Evolutionary conservation across 2,797 vertebrate species (phyloP).

Genomic region (Spatula clypeata): DNA sequence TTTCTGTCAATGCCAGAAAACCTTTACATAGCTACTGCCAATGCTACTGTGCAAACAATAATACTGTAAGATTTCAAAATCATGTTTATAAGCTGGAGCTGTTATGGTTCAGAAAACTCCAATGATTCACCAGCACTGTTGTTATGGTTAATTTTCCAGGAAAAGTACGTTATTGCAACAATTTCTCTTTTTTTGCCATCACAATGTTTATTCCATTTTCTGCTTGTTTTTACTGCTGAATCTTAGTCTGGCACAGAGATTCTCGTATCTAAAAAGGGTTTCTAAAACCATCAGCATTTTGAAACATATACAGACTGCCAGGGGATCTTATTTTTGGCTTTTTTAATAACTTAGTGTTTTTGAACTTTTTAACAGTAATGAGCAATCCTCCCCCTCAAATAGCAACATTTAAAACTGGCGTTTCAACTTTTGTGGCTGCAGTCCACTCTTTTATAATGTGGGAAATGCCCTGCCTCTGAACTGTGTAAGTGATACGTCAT

Average conservation of each 20-base stretch:
- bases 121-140: slow-evolving; percentile 65
- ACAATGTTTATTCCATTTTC: slow-evolving; percentile 57
- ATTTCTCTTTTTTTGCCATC: slow-evolving; percentile 19
- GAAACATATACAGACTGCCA: slow-evolving; percentile 50
- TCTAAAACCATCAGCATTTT: slow-evolving; percentile 65
- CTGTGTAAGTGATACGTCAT: slow-evolving; percentile 8
- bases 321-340: slow-evolving; percentile 59
- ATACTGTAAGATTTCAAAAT: slow-evolving; percentile 35
- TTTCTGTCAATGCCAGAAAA: not conserved
- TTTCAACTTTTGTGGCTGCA: not conserved
- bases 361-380: not conserved
- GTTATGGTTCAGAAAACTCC: slow-evolving; percentile 45
- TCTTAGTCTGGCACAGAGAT: slow-evolving; percentile 34
- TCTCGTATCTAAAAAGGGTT: not conserved
- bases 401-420: slow-evolving; percentile 2
- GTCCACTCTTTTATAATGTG: slow-evolving; percentile 49
- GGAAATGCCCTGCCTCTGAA: slow-evolving; percentile 71
- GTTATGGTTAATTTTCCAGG: slow-evolving; percentile 62
- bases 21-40: slow-evolving; percentile 4
- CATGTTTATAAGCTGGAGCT: slow-evolving; percentile 42
- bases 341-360: slow-evolving; percentile 13
- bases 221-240: slow-evolving; percentile 70
- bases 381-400: slow-evolving; percentile 39
- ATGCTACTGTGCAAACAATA: slow-evolving; percentile 1
- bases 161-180: slow-evolving; percentile 69